A percentile compares a stretch with the other conserved stretches of the same genome.
These are phyloP conservation scores for Premnoplex brunnescens DNA, from an alignment of 2,797 vertebrate genomes.

Conservation along the genomic window DNA sequence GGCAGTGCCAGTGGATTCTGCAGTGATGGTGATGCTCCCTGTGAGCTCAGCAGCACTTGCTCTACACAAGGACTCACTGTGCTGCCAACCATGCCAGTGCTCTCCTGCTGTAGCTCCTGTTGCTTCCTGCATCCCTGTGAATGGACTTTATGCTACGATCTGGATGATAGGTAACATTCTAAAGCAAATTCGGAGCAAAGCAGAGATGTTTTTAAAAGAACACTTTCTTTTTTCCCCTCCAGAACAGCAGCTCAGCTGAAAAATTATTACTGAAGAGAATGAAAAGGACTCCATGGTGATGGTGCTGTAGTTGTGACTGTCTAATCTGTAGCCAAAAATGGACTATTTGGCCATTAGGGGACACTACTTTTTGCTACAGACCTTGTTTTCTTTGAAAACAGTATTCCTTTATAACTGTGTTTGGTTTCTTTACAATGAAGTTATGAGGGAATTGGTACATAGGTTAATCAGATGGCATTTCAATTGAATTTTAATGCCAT, in stretches of 20 bases:
- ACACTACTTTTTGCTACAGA: background rate
- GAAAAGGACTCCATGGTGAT: background rate
- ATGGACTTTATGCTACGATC: fast-evolving
- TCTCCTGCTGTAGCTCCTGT: background rate
- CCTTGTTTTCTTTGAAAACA: background rate
- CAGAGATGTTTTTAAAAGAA: background rate
- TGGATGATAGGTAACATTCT: background rate
- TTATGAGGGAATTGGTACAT: background rate
- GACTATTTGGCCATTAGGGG: background rate
- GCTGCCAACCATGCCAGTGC: background rate
- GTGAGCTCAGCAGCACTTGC: background rate
- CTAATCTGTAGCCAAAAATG: background rate
- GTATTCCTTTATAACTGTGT: background rate
- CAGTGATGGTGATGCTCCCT: background rate
- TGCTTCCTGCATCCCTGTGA: background rate
- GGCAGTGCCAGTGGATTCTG: fast-evolving
- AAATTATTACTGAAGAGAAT: background rate
- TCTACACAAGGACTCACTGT: background rate
- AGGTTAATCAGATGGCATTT: background rate
- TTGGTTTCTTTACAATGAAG: background rate
- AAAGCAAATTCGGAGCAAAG: background rate
- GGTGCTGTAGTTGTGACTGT: background rate
- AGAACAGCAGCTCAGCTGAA: background rate
- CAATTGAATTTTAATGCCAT: background rate
- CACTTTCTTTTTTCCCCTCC: fast-evolving